Conservation (phyloP, 2,888 invertebrate species). For the Calameuta filiformis region DNA sequence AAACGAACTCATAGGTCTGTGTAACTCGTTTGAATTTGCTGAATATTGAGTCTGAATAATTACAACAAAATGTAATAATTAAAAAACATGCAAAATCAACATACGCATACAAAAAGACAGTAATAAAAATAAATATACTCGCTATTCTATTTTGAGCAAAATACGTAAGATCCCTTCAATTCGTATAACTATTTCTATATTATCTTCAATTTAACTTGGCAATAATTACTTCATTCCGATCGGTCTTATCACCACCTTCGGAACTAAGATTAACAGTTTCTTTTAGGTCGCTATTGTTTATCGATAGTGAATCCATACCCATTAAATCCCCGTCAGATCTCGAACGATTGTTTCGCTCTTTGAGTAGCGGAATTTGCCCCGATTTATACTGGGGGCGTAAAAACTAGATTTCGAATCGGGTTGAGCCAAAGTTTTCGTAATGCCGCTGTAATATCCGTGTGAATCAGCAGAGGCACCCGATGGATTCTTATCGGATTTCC, state of each 20-base stretch:
- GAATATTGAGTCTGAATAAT: not conserved
- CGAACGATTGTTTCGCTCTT: conserved; percentile 12
- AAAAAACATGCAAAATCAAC: not conserved
- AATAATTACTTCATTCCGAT: not conserved
- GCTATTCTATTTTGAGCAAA: not conserved
- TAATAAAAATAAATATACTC: not conserved
- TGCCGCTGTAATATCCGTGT: conserved; percentile 7
- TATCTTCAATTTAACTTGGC: not conserved
- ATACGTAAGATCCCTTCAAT: not conserved
- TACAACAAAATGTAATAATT: not conserved
- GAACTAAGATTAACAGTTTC: not conserved
- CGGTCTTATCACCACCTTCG: not conserved
- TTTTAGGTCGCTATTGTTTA: not conserved
- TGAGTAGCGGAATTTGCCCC: conserved; percentile 14
- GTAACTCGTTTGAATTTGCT: not conserved
- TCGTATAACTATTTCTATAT: not conserved
- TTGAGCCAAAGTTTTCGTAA: conserved; percentile 8
- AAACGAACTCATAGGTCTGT: not conserved
- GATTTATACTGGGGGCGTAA: conserved; percentile 2
- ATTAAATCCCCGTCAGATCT: conserved; percentile 29
- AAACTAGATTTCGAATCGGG: conserved; percentile 6
- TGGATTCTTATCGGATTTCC: conserved; percentile 34
- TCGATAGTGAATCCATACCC: not conserved
- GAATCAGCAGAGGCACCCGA: conserved; percentile 18
- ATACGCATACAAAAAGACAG: not conserved